Percentiles rank a stretch among this genome's conserved stretches.
Evolutionary conservation across 1,140 invertebrate genomes (phyloP).

Genomic region (Elymnias hypermnestra): DNA sequence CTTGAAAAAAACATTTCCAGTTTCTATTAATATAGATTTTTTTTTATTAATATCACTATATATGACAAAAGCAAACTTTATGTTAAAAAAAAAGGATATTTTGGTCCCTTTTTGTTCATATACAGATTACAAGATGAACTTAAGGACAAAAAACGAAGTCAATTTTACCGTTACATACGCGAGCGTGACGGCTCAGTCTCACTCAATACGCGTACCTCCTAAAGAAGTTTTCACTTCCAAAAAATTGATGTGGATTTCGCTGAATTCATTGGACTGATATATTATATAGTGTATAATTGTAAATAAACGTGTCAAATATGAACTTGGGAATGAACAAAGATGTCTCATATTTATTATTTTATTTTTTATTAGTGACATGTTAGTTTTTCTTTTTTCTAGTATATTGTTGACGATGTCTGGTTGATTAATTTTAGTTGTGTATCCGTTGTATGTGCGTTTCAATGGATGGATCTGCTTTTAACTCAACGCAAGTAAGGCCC

Average conservation of each 20-base stretch:
- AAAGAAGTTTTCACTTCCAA: background rate
- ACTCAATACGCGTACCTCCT: too few relatives aligned
- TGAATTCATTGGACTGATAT: slow-evolving; percentile 52
- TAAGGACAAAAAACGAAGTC: too few relatives aligned
- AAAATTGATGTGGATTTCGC: slow-evolving; percentile 24
- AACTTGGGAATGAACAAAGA: slow-evolving; percentile 61
- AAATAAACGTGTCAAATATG: slow-evolving; percentile 56
- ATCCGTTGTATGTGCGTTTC: slow-evolving; percentile 29
- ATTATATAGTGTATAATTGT: slow-evolving; percentile 45
- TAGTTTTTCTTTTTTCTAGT: too few relatives aligned
- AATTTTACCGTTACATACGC: too few relatives aligned
- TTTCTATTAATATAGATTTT: too few relatives aligned
- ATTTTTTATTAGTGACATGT: slow-evolving; percentile 47
- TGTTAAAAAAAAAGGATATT: too few relatives aligned
- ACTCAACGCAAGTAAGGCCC: background rate
- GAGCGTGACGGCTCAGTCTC: too few relatives aligned
- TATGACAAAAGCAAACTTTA: too few relatives aligned
- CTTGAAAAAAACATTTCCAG: too few relatives aligned
- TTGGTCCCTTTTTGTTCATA: too few relatives aligned
- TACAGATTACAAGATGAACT: too few relatives aligned
- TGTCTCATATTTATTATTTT: slow-evolving; percentile 64
- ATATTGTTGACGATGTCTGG: slow-evolving; percentile 56
- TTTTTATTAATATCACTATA: too few relatives aligned
- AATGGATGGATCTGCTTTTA: slow-evolving; percentile 37
- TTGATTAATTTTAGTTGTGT: slow-evolving; percentile 57